Percentiles rank a stretch among this genome's conserved stretches.
These are phyloP conservation scores for Cephus rjabovi DNA, from an alignment of 2,888 invertebrate genomes.

Conservation along the genomic window DNA sequence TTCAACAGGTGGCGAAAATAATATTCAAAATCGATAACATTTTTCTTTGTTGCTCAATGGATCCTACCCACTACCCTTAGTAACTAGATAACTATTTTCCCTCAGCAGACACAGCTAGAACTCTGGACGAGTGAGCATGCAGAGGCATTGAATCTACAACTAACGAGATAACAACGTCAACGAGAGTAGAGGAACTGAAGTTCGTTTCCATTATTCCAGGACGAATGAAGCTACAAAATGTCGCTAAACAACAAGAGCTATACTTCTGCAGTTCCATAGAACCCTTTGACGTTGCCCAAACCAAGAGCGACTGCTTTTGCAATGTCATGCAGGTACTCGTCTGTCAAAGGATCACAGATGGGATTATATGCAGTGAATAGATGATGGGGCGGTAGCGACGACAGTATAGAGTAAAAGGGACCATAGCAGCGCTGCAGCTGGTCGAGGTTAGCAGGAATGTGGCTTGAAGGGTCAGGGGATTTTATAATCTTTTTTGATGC, in stretches of 20 bases:
- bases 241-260: neutral
- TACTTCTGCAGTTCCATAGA: neutral
- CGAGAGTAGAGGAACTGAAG: neutral
- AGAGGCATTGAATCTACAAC: neutral
- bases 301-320: neutral
- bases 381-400: neutral
- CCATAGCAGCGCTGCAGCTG: neutral
- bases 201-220: neutral
- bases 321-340: neutral
- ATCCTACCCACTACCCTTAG: neutral
- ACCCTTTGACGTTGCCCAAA: neutral
- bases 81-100: neutral
- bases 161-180: neutral
- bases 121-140: neutral
- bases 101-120: neutral
- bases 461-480: conserved; percentile 22
- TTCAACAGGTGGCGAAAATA: neutral
- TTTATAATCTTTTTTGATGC: conserved; percentile 55
- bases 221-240: neutral
- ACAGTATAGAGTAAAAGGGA: neutral
- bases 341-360: conserved; percentile 9
- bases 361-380: conserved; percentile 7
- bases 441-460: conserved; percentile 5
- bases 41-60: neutral
- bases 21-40: neutral